Base-by-base conservation (phyloP, 2,888 invertebrate species). In the Acrobasis suavella region DNA sequence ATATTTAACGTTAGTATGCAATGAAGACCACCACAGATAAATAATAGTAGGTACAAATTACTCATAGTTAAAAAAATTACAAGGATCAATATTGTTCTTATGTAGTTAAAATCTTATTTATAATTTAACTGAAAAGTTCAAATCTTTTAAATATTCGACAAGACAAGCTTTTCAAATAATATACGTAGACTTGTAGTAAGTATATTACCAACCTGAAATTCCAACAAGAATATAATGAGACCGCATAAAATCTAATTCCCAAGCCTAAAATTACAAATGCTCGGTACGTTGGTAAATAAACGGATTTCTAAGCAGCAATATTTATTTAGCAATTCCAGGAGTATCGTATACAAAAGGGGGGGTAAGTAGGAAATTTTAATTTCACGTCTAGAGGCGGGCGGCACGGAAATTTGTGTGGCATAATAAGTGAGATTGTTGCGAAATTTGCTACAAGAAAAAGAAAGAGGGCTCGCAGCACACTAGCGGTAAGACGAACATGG, bases 391-490 rank as follows among this genome's bases (percentile, higher is more conserved):
- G 85, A 88, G 82, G 83, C 84, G 82, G 83, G 83, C 85, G 86
- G 86, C 82, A 83, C 86, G 87, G 89, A 92, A 88, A 92, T 91
- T 92, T 91, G 92, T 92, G 91, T 91, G 91, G 91, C 91, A 92
- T 92, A 92, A 91, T 92, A 92, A 91, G 92, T 91, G 90, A 92
- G 91, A 92, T 92, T 92, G 91, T 92, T 92, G 91, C 91, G 89
- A 92, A 92, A 91, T 92, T 92, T 91, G 91, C 86, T 91, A 91
- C 91, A 90, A 91, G 92, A 91, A 92, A 91, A 92, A 92, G 91
- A 91, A 92, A 86, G 89, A 91, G 91, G 91, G 92, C 88, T 81
- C 81, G 80, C 80, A 79, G 78, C 79, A 78, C 76, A 76, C 75
- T 69, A 69, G 55, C 65, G 76, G 63, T 65, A 50, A 67, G 62